Conservation (phyloP, 2,888 invertebrate species). For the Chouioia cunea region DNA sequence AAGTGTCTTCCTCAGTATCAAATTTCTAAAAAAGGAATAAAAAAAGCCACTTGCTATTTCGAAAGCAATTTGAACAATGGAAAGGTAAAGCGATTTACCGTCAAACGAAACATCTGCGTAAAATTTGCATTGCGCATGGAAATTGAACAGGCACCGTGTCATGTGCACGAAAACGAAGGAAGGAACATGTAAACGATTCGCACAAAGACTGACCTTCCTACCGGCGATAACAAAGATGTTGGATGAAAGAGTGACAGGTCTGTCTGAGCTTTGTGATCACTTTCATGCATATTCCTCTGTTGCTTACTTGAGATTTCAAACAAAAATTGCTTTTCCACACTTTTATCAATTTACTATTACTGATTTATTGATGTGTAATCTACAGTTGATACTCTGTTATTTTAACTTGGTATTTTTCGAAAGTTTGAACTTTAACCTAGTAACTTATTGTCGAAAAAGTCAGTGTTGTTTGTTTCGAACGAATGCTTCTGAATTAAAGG, state of each 20-base stretch:
- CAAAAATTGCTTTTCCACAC: no score
- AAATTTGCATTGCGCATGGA: constrained; percentile 23
- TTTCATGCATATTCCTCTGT: neutral
- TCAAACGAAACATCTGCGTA: neutral
- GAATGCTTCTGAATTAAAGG: no score
- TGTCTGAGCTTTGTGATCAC: constrained; percentile 30
- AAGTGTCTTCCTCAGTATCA: constrained; percentile 2
- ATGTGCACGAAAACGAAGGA: neutral
- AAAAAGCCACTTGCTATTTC: neutral
- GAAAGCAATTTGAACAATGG: constrained; percentile 36
- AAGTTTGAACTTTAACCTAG: no score
- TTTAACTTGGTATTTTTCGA: no score
- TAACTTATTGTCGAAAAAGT: no score
- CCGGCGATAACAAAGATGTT: constrained; percentile 34
- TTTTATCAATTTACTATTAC: no score
- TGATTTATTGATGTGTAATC: no score
- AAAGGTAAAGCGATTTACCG: constrained; percentile 8
- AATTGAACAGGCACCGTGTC: constrained; percentile 7
- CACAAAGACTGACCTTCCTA: constrained; percentile 45
- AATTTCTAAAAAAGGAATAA: neutral
- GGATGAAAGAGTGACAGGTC: constrained; percentile 27
- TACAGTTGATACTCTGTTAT: no score
- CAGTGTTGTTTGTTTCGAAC: no score
- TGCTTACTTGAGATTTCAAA: no score
- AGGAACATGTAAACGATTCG: neutral